These are phyloP conservation scores for Engystomops pustulosus DNA, from an alignment of 2,113 vertebrate species.

Conservation along the genomic window DNA sequence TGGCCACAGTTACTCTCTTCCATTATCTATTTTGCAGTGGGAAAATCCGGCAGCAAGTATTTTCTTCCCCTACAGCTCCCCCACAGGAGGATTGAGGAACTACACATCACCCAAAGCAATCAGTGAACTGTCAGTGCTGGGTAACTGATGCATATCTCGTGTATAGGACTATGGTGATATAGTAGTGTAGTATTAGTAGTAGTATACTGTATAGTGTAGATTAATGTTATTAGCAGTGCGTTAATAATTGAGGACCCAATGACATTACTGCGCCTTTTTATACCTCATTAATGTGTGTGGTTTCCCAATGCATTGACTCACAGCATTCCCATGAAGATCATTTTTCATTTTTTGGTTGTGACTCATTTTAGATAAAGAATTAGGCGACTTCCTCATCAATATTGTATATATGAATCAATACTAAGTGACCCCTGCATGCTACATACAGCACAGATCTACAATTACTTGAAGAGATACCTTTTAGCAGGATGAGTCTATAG, in stretches of 20 bases:
- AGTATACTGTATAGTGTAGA: background rate
- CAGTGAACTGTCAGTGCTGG: no score
- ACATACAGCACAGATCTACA: background rate
- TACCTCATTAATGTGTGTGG: background rate
- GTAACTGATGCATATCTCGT: background rate
- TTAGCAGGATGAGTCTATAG: background rate
- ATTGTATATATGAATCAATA: conserved; percentile 9
- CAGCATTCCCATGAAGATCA: background rate
- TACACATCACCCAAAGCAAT: background rate
- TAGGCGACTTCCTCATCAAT: background rate
- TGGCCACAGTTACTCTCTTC: background rate
- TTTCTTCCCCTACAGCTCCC: background rate
- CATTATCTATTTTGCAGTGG: background rate
- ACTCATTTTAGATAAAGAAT: background rate
- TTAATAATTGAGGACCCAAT: background rate
- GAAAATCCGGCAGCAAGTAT: no score
- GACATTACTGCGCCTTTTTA: background rate
- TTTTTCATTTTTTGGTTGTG: background rate
- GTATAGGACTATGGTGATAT: background rate
- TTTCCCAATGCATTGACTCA: background rate
- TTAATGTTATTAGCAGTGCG: background rate
- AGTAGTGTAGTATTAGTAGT: no score
- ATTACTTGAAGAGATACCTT: background rate
- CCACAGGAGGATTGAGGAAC: background rate
- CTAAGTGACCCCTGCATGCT: background rate